These are phyloP conservation scores for Perca fluviatilis DNA, from an alignment of 2,113 vertebrate species.

Conservation along the genomic window DNA sequence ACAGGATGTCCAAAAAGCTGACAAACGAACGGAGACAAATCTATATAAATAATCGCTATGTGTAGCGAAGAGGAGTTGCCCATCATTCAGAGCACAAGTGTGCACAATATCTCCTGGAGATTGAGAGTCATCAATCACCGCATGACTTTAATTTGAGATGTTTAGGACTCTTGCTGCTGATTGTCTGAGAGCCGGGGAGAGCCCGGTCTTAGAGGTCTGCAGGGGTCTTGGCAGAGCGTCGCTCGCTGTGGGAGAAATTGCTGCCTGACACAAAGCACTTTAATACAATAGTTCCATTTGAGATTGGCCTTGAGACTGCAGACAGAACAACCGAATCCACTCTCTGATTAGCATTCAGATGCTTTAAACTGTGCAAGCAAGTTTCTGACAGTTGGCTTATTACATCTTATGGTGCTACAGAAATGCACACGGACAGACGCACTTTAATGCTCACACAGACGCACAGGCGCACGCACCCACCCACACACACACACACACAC, in stretches of 20 bases:
- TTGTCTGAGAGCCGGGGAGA: conserved; percentile 63
- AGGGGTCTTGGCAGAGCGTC: conserved; percentile 45
- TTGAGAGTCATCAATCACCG: conserved; percentile 82
- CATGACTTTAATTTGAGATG: conserved; percentile 83
- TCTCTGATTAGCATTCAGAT: conserved; percentile 62
- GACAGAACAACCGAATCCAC: conserved; percentile 31
- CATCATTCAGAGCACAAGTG: conserved; percentile 76
- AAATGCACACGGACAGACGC: conserved; percentile 18
- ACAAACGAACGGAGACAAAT: conserved; percentile 77
- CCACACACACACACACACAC: background rate
- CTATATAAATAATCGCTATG: conserved; percentile 81
- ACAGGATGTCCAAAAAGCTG: conserved; percentile 54
- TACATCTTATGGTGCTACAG: conserved; percentile 21
- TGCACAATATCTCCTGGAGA: conserved; percentile 82
- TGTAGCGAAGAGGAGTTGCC: conserved; percentile 73
- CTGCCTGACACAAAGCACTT: conserved; percentile 40
- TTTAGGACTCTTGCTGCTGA: conserved; percentile 81
- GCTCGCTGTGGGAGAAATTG: conserved; percentile 45
- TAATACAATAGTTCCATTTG: conserved; percentile 44
- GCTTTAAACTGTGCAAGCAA: conserved; percentile 42
- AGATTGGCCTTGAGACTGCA: conserved; percentile 32
- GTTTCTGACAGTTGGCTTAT: conserved; percentile 51
- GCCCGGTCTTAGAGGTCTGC: conserved; percentile 48
- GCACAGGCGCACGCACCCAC: background rate
- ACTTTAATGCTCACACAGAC: background rate